A percentile compares a stretch with the other conserved stretches of the same genome.
These are phyloP conservation scores for Pissodes strobi DNA, from an alignment of 1,140 invertebrate species.

Conservation along the genomic window DNA sequence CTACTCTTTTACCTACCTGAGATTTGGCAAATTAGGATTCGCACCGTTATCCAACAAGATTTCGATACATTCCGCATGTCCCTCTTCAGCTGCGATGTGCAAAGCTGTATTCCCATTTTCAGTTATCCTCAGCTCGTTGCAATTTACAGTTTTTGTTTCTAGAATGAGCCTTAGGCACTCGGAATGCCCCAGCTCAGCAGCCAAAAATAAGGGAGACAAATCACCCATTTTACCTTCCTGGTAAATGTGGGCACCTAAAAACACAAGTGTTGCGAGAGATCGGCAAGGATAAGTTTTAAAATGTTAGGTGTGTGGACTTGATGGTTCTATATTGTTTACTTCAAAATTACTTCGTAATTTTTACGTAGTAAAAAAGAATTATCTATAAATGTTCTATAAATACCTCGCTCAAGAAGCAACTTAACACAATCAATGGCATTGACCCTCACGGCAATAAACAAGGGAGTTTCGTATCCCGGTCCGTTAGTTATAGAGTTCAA, in stretches of 20 bases:
- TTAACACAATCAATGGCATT: slow-evolving; percentile 73
- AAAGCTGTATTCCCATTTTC: slow-evolving; percentile 73
- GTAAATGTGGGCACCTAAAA: slow-evolving; percentile 13
- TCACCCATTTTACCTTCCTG: slow-evolving; percentile 59
- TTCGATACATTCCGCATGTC: slow-evolving; percentile 71
- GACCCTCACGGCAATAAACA: slow-evolving; percentile 75
- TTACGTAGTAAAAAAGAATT: neutral
- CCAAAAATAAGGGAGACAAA: slow-evolving; percentile 74
- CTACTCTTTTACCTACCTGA: slow-evolving; percentile 59
- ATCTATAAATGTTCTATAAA: neutral
- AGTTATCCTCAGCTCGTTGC: slow-evolving; percentile 63
- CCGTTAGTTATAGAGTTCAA: slow-evolving; percentile 58
- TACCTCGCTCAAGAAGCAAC: slow-evolving; percentile 67
- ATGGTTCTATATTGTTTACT: neutral
- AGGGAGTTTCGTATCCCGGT: slow-evolving; percentile 72
- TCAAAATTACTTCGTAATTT: too few species aligned
- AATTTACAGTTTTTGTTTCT: slow-evolving; percentile 63
- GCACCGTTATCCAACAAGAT: slow-evolving; percentile 73
- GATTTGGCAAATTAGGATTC: slow-evolving; percentile 70
- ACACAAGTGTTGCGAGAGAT: neutral
- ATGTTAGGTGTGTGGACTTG: neutral
- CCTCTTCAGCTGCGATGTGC: slow-evolving; percentile 78
- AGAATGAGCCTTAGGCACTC: slow-evolving; percentile 70
- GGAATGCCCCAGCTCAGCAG: slow-evolving; percentile 72
- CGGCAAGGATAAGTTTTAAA: too few species aligned